phyloP scores from a whole-genome alignment of 2,888 invertebrate species.

The Automeris io region DNA sequence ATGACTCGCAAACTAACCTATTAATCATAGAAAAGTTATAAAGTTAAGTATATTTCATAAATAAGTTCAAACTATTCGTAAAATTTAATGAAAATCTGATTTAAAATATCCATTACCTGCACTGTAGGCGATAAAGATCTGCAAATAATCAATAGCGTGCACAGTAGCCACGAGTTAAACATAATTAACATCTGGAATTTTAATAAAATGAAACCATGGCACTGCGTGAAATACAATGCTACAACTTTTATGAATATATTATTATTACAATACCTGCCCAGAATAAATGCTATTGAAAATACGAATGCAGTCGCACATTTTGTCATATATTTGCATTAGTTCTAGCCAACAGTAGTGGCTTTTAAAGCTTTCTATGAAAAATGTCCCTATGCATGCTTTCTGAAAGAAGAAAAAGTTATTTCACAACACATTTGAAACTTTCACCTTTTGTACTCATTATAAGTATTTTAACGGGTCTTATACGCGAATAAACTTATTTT shows the following conservation, averaged over 20 bases:
- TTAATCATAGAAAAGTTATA: no score
- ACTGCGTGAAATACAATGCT: slow-evolving; percentile 3
- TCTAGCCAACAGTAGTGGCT: slow-evolving; percentile 45
- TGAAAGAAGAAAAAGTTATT: slow-evolving; percentile 12
- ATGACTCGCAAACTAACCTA: no score
- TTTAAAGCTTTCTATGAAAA: slow-evolving; percentile 16
- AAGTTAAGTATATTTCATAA: neutral
- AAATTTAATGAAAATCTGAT: neutral
- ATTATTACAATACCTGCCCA: slow-evolving; percentile 34
- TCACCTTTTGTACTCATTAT: no score
- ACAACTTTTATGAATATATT: slow-evolving; percentile 3
- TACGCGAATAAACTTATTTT: no score
- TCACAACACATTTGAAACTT: neutral
- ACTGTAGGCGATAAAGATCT: slow-evolving; percentile 43
- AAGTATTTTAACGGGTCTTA: no score
- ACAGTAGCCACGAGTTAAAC: slow-evolving; percentile 42
- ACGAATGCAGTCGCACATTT: slow-evolving; percentile 41
- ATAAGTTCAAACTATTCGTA: neutral
- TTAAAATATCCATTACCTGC: slow-evolving; percentile 25
- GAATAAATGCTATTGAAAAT: slow-evolving; percentile 48
- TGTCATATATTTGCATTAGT: slow-evolving; percentile 55
- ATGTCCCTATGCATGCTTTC: slow-evolving; percentile 21
- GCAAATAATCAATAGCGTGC: slow-evolving; percentile 41
- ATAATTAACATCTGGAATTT: slow-evolving; percentile 42
- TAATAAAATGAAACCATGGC: slow-evolving; percentile 5